A percentile compares a stretch with the other conserved stretches of the same genome.
Evolutionary conservation across 2,113 vertebrate genomes (phyloP).

Genomic region (Protomyctophum bolini): DNA sequence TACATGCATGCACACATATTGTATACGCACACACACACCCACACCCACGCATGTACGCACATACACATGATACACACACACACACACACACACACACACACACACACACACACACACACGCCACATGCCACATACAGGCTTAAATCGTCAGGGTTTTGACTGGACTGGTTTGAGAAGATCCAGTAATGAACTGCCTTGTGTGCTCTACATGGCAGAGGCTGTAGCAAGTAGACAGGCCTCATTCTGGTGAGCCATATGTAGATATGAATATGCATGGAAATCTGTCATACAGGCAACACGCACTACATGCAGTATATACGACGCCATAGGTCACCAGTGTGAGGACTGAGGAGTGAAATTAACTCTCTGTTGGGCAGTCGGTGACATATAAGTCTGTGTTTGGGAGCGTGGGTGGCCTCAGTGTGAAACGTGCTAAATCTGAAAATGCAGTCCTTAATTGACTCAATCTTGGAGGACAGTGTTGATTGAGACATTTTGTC

Average conservation of each 20-base stretch:
- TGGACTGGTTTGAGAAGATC: constrained; percentile 54
- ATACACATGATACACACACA: constrained; percentile 13
- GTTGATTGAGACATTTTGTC: constrained; percentile 67
- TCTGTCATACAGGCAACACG: constrained; percentile 74
- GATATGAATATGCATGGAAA: constrained; percentile 82
- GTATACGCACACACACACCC: constrained; percentile 39
- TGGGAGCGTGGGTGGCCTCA: constrained; percentile 61
- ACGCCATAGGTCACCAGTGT: constrained; percentile 76
- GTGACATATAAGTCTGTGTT: constrained; percentile 59
- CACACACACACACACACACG: constrained; percentile 14
- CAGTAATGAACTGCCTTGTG: constrained; percentile 68
- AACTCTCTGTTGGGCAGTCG: constrained; percentile 66
- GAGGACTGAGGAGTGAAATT: constrained; percentile 71
- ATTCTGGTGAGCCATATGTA: constrained; percentile 76
- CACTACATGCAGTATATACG: constrained; percentile 64
- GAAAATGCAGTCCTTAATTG: constrained; percentile 63
- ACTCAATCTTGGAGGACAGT: constrained; percentile 67
- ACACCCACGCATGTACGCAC: constrained; percentile 43
- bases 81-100: constrained; percentile 5
- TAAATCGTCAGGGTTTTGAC: constrained; percentile 56
- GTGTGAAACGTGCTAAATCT: constrained; percentile 60
- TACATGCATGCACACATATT: constrained; percentile 59
- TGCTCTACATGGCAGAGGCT: constrained; percentile 36
- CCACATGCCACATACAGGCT: constrained; percentile 20
- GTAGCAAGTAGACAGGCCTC: constrained; percentile 70